Percentiles rank a stretch among this genome's conserved stretches.
phyloP scores from a whole-genome alignment of 2,797 vertebrate species.

The Cynodonichthys magdalenae region DNA sequence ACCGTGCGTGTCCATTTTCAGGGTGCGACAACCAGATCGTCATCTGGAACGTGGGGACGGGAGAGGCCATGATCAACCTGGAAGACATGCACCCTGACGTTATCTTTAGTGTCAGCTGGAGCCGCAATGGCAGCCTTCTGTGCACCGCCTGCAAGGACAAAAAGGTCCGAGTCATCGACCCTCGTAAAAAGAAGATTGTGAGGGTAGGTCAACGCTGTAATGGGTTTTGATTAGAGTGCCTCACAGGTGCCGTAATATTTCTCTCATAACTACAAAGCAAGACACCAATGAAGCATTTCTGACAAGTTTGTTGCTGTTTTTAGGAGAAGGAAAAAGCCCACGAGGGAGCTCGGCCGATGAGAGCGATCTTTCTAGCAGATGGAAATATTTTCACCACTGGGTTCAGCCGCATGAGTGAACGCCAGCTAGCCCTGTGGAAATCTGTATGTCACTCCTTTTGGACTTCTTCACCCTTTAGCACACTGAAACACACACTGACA shows the following conservation, averaged over 20 bases:
- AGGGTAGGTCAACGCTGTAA: constrained; percentile 81
- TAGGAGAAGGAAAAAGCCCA: constrained; percentile 98
- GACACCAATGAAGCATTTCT: constrained; percentile 8
- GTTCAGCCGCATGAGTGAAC: constrained; percentile 98
- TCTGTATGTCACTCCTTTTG: constrained; percentile 78
- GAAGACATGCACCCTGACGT: constrained; percentile 97
- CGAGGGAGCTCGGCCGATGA: constrained; percentile 94
- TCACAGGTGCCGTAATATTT: background rate
- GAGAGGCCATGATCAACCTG: constrained; percentile 90
- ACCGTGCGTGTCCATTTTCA: constrained; percentile 62
- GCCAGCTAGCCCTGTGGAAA: constrained; percentile 97
- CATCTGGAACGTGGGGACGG: constrained; percentile 97
- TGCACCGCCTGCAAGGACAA: constrained; percentile 99
- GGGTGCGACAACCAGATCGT: constrained; percentile 94
- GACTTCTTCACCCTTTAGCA: constrained; percentile 5
- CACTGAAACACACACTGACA: constrained; percentile 5
- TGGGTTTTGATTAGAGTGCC: background rate
- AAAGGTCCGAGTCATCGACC: constrained; percentile 94
- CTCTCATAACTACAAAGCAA: constrained; percentile 12
- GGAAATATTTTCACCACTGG: constrained; percentile 98
- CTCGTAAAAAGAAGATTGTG: constrained; percentile 90
- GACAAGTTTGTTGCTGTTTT: constrained; percentile 49
- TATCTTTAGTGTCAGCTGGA: constrained; percentile 97
- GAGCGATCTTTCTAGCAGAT: constrained; percentile 94
- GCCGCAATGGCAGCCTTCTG: constrained; percentile 92